phyloP scores from a whole-genome alignment of 2,888 invertebrate species.

The Lasioglossum morio region DNA sequence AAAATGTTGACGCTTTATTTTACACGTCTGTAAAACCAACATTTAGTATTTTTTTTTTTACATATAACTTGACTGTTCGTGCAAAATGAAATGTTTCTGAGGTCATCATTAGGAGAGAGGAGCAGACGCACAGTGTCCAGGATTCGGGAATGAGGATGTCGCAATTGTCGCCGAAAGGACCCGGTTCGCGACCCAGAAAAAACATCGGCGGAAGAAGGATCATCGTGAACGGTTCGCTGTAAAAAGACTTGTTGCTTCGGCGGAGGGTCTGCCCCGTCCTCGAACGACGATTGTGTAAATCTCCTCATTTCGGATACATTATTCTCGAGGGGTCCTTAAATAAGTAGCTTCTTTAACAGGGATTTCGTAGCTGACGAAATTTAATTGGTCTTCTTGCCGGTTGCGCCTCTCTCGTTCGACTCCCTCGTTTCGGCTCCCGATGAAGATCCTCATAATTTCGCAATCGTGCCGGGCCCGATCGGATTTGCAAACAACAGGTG shows the following conservation, averaged over 20 bases:
- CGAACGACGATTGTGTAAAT: constrained; percentile 72
- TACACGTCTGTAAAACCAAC: too few species aligned
- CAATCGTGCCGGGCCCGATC: neutral
- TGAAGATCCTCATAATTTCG: constrained; percentile 40
- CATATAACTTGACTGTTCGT: too few species aligned
- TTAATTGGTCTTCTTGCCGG: constrained; percentile 66
- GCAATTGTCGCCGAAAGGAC: constrained; percentile 35
- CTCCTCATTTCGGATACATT: constrained; percentile 74
- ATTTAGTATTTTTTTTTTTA: too few species aligned
- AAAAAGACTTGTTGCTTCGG: constrained; percentile 66
- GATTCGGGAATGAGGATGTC: constrained; percentile 40
- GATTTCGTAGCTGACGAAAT: constrained; percentile 63
- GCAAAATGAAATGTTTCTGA: neutral
- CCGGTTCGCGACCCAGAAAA: constrained; percentile 28
- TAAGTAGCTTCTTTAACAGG: constrained; percentile 61
- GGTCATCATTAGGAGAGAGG: neutral
- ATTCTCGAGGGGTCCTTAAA: constrained; percentile 65
- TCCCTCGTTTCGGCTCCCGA: constrained; percentile 17
- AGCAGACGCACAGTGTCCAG: neutral
- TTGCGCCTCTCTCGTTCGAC: neutral
- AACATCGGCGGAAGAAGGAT: constrained; percentile 43
- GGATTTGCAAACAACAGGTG: constrained; percentile 17
- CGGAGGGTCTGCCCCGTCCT: constrained; percentile 35
- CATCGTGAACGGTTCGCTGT: constrained; percentile 32
- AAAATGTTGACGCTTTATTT: too few species aligned